These are phyloP conservation scores for Parthenolecanium corni DNA, from an alignment of 2,888 invertebrate species.

Conservation along the genomic window DNA sequence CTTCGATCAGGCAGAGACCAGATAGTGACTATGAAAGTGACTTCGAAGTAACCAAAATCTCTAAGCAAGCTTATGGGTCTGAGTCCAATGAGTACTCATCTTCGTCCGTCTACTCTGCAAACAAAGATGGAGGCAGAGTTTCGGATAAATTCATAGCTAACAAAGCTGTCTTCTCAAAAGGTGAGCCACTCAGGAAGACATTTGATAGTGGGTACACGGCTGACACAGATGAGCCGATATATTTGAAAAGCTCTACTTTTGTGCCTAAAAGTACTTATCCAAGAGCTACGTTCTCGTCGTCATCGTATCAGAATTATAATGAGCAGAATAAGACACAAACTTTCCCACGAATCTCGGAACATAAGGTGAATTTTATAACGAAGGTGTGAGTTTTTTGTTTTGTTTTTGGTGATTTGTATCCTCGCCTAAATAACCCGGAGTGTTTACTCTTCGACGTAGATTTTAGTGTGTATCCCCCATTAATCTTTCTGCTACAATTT, in stretches of 20 bases:
- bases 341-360: constrained; percentile 13
- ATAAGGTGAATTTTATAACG: constrained; percentile 22
- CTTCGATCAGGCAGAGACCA: constrained; percentile 34
- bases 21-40: constrained; percentile 63
- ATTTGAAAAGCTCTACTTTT: constrained; percentile 11
- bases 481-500: too few species aligned
- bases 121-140: not conserved
- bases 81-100: not conserved
- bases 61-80: not conserved
- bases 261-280: constrained; percentile 30
- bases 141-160: not conserved
- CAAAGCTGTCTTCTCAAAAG: not conserved
- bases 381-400: not conserved
- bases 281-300: not conserved
- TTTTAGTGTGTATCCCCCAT: too few species aligned
- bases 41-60: constrained; percentile 47
- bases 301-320: constrained; percentile 6
- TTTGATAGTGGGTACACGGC: constrained; percentile 55
- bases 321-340: constrained; percentile 16
- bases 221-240: constrained; percentile 51
- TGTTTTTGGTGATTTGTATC: not conserved
- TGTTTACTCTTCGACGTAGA: too few species aligned
- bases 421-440: not conserved
- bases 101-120: not conserved
- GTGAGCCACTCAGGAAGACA: constrained; percentile 7